These are phyloP conservation scores for Ophiothrix spiculata DNA, from an alignment of 35 echinoderm and acorn worm species.

Conservation along the genomic window DNA sequence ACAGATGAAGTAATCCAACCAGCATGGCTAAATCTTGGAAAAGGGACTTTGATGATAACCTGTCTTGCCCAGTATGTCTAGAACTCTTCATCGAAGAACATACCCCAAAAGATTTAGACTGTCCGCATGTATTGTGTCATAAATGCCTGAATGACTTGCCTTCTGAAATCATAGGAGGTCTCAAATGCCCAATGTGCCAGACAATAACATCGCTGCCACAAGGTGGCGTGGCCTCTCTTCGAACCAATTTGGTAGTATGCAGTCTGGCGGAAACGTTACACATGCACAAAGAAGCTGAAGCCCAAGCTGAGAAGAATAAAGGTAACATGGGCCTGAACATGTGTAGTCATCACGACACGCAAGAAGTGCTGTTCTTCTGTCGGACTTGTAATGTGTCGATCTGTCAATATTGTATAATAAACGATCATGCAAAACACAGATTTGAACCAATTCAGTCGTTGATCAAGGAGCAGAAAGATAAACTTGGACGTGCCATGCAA, in stretches of 20 bases:
- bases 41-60: background rate
- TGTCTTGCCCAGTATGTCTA: constrained; percentile 6
- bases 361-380: background rate
- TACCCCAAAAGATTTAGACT: background rate
- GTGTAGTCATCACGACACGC: background rate
- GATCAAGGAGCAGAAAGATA: background rate
- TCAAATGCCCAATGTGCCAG: background rate
- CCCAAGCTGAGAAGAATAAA: background rate
- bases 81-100: background rate
- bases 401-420: constrained; percentile 3
- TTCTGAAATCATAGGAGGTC: background rate
- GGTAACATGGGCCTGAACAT: background rate
- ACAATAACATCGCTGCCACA: background rate
- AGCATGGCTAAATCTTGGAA: background rate
- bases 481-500: background rate
- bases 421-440: background rate
- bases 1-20: no score
- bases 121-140: background rate
- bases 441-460: background rate
- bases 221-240: background rate
- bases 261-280: background rate
- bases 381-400: background rate
- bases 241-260: background rate
- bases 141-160: background rate
- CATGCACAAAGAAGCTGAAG: background rate